These are phyloP conservation scores for Threskiornis aethiopicus DNA, from an alignment of 2,797 vertebrate genomes.

Conservation along the genomic window DNA sequence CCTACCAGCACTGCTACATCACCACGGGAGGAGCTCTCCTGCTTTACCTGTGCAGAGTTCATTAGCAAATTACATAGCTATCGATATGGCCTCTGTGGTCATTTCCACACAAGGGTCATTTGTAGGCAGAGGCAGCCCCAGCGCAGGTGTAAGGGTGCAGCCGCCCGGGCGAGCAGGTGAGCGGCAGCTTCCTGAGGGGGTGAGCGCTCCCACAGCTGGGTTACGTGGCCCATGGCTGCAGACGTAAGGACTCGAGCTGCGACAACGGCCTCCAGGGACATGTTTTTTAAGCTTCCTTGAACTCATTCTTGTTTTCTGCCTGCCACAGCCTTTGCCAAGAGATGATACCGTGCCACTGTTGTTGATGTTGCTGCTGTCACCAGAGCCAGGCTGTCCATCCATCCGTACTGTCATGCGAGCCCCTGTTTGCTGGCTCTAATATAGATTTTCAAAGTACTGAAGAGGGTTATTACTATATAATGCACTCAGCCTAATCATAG, in stretches of 20 bases:
- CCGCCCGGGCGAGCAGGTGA: accelerated
- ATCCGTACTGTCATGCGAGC: accelerated
- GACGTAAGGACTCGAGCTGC: neutral
- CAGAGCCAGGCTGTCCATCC: neutral
- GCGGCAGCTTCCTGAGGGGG: accelerated
- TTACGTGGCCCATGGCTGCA: neutral
- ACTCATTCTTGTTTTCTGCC: neutral
- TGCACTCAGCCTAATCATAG: neutral
- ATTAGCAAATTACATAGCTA: neutral
- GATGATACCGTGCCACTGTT: neutral
- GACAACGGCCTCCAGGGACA: accelerated
- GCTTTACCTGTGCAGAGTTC: neutral
- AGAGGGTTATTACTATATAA: neutral
- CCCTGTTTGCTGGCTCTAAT: neutral
- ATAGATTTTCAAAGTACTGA: neutral
- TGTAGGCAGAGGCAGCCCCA: neutral
- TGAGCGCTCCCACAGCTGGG: accelerated
- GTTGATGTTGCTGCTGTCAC: neutral
- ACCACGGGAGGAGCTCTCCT: neutral
- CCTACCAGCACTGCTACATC: accelerated
- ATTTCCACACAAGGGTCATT: neutral
- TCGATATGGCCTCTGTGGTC: neutral
- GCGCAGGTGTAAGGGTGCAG: accelerated
- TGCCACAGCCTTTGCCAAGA: neutral
- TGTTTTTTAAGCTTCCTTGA: neutral